phyloP scores from a whole-genome alignment of 2,113 vertebrate genomes.

The Ahaetulla prasina region DNA sequence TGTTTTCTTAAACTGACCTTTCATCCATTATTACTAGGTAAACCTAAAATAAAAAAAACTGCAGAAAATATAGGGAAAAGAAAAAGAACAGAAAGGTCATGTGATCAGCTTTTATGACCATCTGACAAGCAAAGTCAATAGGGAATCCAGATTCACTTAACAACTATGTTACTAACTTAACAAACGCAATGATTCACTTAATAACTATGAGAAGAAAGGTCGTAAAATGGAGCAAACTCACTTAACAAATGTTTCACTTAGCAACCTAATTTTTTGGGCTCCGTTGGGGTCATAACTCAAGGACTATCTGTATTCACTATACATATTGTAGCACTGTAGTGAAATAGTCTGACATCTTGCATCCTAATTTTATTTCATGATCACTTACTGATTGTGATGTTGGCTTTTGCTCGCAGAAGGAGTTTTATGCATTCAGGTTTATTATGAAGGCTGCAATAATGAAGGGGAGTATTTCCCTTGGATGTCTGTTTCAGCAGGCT shows the following conservation, averaged over 20 bases:
- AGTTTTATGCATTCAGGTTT: constrained; percentile 70
- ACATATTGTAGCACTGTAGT: neutral
- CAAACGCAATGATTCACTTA: too few relatives aligned
- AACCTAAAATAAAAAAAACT: neutral
- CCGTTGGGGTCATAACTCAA: too few relatives aligned
- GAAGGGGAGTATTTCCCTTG: constrained; percentile 64
- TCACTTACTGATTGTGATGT: constrained; percentile 64
- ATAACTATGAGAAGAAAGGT: too few relatives aligned
- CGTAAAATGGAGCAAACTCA: too few relatives aligned
- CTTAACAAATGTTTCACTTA: too few relatives aligned
- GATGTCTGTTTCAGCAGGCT: constrained; percentile 60
- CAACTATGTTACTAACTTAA: too few relatives aligned
- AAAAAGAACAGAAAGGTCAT: neutral
- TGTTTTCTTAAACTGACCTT: neutral
- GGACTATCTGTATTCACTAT: neutral
- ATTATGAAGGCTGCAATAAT: constrained; percentile 71
- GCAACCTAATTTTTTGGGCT: too few relatives aligned
- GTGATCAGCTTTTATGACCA: too few relatives aligned
- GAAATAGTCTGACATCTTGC: neutral
- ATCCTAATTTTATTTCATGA: neutral
- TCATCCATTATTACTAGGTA: neutral
- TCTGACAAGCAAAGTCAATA: too few relatives aligned
- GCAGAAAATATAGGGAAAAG: neutral
- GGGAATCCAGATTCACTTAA: too few relatives aligned
- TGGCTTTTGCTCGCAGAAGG: constrained; percentile 70